phyloP scores from a whole-genome alignment of 2,113 vertebrate genomes.

The Archilochus colubris region DNA sequence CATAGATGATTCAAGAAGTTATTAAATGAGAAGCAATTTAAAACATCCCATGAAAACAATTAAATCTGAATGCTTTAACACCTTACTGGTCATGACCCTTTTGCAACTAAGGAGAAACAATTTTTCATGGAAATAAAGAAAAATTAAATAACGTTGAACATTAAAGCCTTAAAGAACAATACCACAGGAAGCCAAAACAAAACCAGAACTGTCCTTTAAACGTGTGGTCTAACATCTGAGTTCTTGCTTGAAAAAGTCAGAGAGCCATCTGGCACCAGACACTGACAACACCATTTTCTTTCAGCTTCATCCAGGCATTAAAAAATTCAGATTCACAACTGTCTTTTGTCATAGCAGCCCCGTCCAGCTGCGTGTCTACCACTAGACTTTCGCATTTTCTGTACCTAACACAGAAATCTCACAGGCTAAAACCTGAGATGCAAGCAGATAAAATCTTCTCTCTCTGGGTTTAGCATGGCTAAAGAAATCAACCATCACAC shows the following conservation, averaged over 20 bases:
- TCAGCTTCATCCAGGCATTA: neutral
- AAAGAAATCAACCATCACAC: neutral
- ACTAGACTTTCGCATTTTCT: neutral
- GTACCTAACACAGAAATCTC: neutral
- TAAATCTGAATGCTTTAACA: neutral
- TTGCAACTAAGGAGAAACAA: neutral
- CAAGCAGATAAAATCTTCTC: neutral
- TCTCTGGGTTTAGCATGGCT: neutral
- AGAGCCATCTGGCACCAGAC: neutral
- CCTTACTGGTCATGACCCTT: neutral
- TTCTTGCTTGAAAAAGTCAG: neutral
- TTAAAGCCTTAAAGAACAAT: neutral
- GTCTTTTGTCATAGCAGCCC: conserved; percentile 2
- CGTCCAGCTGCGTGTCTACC: neutral
- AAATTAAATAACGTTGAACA: neutral
- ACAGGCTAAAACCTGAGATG: neutral
- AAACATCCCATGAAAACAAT: neutral
- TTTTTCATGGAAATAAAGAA: neutral
- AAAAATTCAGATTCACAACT: neutral
- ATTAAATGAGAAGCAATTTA: neutral
- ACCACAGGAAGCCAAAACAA: neutral
- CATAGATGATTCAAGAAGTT: neutral
- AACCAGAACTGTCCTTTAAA: conserved; percentile 26
- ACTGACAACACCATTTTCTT: conserved; percentile 1
- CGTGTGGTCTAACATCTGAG: neutral